A percentile compares a stretch with the other conserved stretches of the same genome.
These are phyloP conservation scores for Tetranychus truncatus DNA, from an alignment of 2,888 invertebrate genomes.

Conservation along the genomic window DNA sequence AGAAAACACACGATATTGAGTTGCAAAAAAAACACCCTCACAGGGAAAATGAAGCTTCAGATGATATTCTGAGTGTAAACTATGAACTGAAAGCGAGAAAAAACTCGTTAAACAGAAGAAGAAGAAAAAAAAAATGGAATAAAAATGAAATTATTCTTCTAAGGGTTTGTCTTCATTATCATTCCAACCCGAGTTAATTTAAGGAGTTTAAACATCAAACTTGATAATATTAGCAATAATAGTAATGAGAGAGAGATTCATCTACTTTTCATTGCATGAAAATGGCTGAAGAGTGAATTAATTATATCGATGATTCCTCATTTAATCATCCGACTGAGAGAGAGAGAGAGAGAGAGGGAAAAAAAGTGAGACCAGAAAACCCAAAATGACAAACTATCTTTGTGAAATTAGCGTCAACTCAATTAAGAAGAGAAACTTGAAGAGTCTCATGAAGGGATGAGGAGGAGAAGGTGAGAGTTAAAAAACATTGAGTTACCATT, in stretches of 20 bases:
- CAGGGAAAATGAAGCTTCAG: not conserved
- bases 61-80: not conserved
- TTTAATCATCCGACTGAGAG: not conserved
- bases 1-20: not conserved
- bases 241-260: not conserved
- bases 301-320: not conserved
- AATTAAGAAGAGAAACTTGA: not conserved
- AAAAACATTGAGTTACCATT: not conserved
- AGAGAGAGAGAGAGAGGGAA: not conserved
- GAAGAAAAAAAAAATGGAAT: not conserved
- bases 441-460: conserved; percentile 2
- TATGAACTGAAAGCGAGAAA: conserved; percentile 1
- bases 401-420: not conserved
- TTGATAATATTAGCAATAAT: not conserved
- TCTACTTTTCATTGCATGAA: not conserved
- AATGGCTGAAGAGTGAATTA: not conserved
- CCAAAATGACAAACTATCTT: not conserved
- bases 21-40: not conserved
- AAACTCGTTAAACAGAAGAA: not conserved
- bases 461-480: not conserved
- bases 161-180: conserved; percentile 4
- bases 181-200: not conserved
- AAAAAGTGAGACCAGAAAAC: not conserved
- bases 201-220: not conserved
- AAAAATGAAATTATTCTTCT: not conserved